Evolutionary conservation across 2,888 invertebrate genomes (phyloP).

Genomic region (Tipula confusa): DNA sequence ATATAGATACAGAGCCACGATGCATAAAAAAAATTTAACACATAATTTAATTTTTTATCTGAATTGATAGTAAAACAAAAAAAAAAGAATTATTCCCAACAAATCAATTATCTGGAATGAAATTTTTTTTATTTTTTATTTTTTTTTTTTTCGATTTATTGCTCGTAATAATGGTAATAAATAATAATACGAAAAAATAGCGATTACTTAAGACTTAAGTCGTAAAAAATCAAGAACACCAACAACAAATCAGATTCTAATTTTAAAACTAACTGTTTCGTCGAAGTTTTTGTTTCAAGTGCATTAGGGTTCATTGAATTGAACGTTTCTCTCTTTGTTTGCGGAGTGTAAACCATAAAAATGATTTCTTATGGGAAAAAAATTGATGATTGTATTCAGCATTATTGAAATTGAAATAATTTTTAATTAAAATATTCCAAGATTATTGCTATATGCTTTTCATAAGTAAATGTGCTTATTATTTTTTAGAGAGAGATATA

Average conservation of each 20-base stretch:
- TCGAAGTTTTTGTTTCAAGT: background rate
- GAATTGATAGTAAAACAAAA: background rate
- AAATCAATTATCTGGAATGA: conserved; percentile 3
- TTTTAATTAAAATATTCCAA: background rate
- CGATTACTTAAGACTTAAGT: background rate
- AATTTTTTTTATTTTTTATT: background rate
- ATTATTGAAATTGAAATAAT: background rate
- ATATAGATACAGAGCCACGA: too few relatives aligned
- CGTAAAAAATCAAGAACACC: background rate
- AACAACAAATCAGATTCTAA: conserved; percentile 3
- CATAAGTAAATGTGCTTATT: background rate
- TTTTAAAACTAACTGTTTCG: conserved; percentile 7
- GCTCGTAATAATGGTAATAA: background rate
- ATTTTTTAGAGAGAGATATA: background rate
- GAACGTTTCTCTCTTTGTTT: background rate
- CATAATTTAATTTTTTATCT: background rate
- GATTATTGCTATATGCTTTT: background rate
- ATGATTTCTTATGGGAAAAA: background rate
- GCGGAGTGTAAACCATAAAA: background rate
- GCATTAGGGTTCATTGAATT: background rate
- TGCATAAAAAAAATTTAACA: too few relatives aligned
- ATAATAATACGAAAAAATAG: background rate
- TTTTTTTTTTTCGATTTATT: background rate
- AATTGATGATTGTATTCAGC: conserved; percentile 6
- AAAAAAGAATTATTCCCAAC: background rate